These are phyloP conservation scores for Leptopilina boulardi DNA, from an alignment of 1,140 invertebrate genomes.

Conservation along the genomic window DNA sequence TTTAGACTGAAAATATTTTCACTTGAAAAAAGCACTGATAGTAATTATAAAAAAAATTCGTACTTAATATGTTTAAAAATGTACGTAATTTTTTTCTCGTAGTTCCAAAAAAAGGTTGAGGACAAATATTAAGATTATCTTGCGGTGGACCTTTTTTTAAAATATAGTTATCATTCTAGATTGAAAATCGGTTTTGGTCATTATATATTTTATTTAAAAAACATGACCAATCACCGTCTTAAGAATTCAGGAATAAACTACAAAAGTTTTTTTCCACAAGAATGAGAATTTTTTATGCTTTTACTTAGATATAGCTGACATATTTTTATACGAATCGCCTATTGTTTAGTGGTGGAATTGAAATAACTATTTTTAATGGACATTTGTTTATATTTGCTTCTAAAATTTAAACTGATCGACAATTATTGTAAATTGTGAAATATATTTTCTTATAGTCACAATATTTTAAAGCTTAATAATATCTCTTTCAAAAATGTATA, in stretches of 20 bases:
- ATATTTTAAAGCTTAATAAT: too few species aligned
- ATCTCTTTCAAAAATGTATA: too few species aligned
- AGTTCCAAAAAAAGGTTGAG: too few species aligned
- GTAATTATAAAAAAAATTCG: neutral
- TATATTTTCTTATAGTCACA: too few species aligned
- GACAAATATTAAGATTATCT: neutral
- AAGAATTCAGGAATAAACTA: neutral
- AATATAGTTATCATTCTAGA: neutral
- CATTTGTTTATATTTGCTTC: too few species aligned
- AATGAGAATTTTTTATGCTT: too few species aligned
- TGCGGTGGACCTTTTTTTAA: neutral
- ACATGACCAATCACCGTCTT: neutral
- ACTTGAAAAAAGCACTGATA: neutral
- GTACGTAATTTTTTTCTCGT: neutral
- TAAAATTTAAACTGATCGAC: neutral
- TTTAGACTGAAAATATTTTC: neutral
- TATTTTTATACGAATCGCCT: neutral
- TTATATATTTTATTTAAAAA: neutral
- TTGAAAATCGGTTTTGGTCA: neutral
- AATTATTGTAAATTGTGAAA: neutral
- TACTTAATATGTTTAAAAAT: slow-evolving; percentile 15
- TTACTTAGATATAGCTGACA: neutral
- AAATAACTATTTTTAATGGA: neutral
- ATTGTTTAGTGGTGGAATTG: neutral
- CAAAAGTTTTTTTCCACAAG: neutral